Evolutionary conservation across 2,888 invertebrate genomes (phyloP).

Genomic region (Drosophila ochracea): DNA sequence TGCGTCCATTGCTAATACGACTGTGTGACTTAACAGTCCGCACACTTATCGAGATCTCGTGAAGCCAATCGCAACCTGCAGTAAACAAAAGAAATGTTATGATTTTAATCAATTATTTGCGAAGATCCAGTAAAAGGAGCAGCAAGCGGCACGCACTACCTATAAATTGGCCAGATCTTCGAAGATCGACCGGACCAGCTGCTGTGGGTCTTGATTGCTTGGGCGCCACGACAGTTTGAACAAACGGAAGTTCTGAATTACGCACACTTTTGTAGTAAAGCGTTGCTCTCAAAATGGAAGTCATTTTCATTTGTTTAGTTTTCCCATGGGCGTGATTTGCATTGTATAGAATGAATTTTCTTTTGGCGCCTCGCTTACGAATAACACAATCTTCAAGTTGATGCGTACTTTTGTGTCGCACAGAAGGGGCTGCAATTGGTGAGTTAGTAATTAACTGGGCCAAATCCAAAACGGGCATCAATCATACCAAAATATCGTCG

Average conservation of each 20-base stretch:
- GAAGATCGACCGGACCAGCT: constrained; percentile 15
- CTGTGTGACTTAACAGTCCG: constrained; percentile 88
- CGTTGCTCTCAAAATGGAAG: constrained; percentile 20
- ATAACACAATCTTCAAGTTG: constrained; percentile 42
- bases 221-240: constrained; percentile 15
- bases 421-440: constrained; percentile 49
- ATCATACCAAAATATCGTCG: constrained; percentile 8
- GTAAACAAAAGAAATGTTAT: constrained; percentile 8
- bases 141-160: constrained; percentile 33
- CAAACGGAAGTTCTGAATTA: constrained; percentile 7
- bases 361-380: constrained; percentile 7
- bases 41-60: constrained; percentile 95
- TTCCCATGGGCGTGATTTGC: constrained; percentile 22
- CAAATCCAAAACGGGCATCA: constrained; percentile 11
- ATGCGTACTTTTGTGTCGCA: constrained; percentile 45
- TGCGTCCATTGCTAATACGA: constrained; percentile 85
- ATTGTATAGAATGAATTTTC: constrained; percentile 1
- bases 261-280: constrained; percentile 9
- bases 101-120: not conserved
- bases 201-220: constrained; percentile 12
- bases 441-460: constrained; percentile 15
- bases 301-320: constrained; percentile 25
- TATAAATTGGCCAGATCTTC: constrained; percentile 17
- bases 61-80: constrained; percentile 95
- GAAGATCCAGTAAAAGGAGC: not conserved